phyloP scores from a whole-genome alignment of 2,797 vertebrate genomes.

The Onychomys leucogaster region DNA sequence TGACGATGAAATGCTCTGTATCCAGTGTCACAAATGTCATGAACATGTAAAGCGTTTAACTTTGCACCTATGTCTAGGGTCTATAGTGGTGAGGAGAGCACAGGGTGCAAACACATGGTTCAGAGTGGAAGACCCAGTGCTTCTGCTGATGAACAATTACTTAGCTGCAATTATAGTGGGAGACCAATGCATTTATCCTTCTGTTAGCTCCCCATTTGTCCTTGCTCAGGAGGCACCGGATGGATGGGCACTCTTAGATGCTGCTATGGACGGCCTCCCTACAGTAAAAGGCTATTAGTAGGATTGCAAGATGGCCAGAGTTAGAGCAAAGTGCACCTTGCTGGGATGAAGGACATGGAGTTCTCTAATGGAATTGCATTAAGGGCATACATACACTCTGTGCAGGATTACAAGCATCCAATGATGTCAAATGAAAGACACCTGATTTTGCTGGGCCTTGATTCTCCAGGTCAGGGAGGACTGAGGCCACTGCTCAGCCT shows the following conservation, averaged over 20 bases:
- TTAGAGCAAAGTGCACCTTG: conserved; percentile 63
- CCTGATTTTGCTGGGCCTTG: not conserved
- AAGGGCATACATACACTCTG: not conserved
- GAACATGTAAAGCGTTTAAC: not conserved
- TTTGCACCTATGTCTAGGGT: not conserved
- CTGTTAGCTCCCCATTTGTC: conserved; percentile 36
- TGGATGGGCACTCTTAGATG: conserved; percentile 54
- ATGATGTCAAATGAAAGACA: conserved; percentile 18
- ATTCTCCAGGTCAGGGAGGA: not conserved
- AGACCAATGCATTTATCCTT: conserved; percentile 27
- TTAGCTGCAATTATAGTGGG: conserved; percentile 55
- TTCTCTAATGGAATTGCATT: conserved; percentile 70
- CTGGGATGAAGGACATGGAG: not conserved
- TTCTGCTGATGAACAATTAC: conserved; percentile 31
- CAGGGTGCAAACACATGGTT: rapidly evolving
- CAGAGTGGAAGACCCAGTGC: not conserved
- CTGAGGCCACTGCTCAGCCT: not conserved
- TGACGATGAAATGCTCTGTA: not conserved
- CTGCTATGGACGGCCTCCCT: conserved; percentile 51
- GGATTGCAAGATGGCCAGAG: conserved; percentile 26
- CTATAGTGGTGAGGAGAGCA: not conserved
- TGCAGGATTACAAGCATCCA: not conserved
- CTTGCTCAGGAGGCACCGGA: not conserved
- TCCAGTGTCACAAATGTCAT: not conserved
- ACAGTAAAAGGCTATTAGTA: conserved; percentile 77